These are phyloP conservation scores for Eidolon dupreanum DNA, from an alignment of 2,797 vertebrate genomes.

Conservation along the genomic window DNA sequence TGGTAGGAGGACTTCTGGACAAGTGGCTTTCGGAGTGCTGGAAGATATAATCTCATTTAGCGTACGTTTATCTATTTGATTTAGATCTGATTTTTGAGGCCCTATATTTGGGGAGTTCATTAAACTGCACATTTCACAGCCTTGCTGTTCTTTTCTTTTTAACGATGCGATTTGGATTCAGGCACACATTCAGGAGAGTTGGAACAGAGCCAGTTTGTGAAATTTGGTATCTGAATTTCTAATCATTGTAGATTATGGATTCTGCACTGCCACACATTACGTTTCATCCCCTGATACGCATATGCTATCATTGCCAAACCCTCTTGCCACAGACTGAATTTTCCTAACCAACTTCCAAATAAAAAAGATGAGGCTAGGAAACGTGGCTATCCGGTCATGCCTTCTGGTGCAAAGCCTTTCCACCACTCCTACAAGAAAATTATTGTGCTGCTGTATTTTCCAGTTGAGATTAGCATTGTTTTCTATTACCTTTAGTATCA, in stretches of 20 bases:
- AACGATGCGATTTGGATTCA: constrained; percentile 61
- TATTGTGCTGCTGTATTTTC: not conserved
- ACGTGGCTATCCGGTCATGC: not conserved
- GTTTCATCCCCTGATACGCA: constrained; percentile 17
- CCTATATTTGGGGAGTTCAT: constrained; percentile 57
- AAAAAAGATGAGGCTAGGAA: not conserved
- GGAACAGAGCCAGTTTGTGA: constrained; percentile 64
- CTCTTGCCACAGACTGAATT: not conserved
- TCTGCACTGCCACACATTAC: constrained; percentile 29
- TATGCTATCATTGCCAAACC: not conserved
- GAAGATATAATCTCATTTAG: constrained; percentile 41
- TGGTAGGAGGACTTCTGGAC: constrained; percentile 70
- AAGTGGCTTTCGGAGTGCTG: constrained; percentile 57
- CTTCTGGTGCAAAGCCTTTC: constrained; percentile 1
- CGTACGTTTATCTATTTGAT: constrained; percentile 32
- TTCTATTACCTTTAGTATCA: not conserved
- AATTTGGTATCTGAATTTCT: constrained; percentile 72
- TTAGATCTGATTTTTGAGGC: constrained; percentile 13
- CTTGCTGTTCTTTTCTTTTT: constrained; percentile 74
- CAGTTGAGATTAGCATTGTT: not conserved
- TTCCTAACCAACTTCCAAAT: constrained; percentile 34
- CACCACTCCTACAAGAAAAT: not conserved
- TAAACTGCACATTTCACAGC: constrained; percentile 67
- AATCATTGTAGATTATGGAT: constrained; percentile 67
- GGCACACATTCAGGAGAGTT: constrained; percentile 44